A percentile compares a stretch with the other conserved stretches of the same genome.
Evolutionary conservation across 2,113 vertebrate species (phyloP).

Genomic region (Isichthys henryi): DNA sequence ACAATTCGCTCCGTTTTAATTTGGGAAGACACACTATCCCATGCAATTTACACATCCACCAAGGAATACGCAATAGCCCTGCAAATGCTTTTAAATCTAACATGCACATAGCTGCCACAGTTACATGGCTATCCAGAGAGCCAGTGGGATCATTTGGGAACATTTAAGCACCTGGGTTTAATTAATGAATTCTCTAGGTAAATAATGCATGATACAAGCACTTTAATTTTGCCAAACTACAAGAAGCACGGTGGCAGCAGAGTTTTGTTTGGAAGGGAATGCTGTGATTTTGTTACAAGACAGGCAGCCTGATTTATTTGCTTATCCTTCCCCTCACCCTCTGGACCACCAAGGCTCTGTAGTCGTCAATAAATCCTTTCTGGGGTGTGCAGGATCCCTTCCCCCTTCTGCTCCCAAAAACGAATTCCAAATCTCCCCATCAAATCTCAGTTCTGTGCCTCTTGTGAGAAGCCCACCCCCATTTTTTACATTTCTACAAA

Average conservation of each 20-base stretch:
- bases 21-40: neutral
- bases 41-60: neutral
- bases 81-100: neutral
- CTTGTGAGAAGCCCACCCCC: neutral
- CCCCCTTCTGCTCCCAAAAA: conserved; percentile 12
- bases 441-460: conserved; percentile 4
- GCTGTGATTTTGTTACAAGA: conserved; percentile 5
- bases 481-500: conserved; percentile 3
- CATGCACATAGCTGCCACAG: neutral
- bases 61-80: neutral
- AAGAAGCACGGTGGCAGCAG: neutral
- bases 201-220: neutral
- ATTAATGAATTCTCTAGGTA: neutral
- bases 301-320: conserved; percentile 18
- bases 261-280: neutral
- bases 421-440: conserved; percentile 14
- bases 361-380: conserved; percentile 19
- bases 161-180: neutral
- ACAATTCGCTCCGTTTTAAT: neutral
- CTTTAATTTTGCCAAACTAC: neutral
- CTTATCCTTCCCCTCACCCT: conserved; percentile 12
- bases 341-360: conserved; percentile 15
- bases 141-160: neutral
- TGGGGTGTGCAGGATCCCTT: conserved; percentile 5
- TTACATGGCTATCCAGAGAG: neutral